These are phyloP conservation scores for Xestia rhomboidea DNA, from an alignment of 2,888 invertebrate species.

Conservation along the genomic window DNA sequence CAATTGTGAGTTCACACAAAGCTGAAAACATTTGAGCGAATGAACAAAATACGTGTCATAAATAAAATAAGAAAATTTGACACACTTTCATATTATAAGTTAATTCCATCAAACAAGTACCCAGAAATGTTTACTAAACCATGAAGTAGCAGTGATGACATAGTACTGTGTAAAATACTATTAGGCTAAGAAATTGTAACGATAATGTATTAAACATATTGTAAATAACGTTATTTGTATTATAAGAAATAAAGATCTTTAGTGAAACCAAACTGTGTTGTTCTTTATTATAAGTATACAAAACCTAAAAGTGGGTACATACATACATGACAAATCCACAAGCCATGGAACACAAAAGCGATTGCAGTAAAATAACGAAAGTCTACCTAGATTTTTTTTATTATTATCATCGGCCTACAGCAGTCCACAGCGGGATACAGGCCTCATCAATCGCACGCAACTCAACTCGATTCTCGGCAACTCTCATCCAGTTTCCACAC, in stretches of 20 bases:
- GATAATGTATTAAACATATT: conserved; percentile 79
- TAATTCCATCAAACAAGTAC: conserved; percentile 7
- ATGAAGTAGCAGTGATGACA: conserved; percentile 59
- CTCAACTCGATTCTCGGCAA: too few relatives aligned
- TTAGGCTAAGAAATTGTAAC: conserved; percentile 72
- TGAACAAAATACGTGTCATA: conserved; percentile 21
- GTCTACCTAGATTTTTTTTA: too few relatives aligned
- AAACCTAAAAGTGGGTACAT: background rate
- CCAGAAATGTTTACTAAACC: conserved; percentile 45
- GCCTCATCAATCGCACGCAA: too few relatives aligned
- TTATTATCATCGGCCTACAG: too few relatives aligned
- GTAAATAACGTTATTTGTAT: conserved; percentile 90
- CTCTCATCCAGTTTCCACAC: too few relatives aligned
- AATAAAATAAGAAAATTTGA: conserved; percentile 1
- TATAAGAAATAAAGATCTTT: conserved; percentile 88
- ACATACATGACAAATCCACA: background rate
- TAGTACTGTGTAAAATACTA: conserved; percentile 69
- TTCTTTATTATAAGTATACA: conserved; percentile 6
- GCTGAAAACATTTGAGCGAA: background rate
- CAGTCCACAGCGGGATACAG: too few relatives aligned
- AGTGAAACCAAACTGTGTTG: conserved; percentile 80
- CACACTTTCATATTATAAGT: conserved; percentile 6
- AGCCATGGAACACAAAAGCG: too few relatives aligned
- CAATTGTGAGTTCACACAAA: background rate
- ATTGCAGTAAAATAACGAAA: too few relatives aligned